Evolutionary conservation across 2,888 invertebrate species (phyloP), one percentile per base, ranked within the genome.

Genomic region (Thecophora atra): DNA sequence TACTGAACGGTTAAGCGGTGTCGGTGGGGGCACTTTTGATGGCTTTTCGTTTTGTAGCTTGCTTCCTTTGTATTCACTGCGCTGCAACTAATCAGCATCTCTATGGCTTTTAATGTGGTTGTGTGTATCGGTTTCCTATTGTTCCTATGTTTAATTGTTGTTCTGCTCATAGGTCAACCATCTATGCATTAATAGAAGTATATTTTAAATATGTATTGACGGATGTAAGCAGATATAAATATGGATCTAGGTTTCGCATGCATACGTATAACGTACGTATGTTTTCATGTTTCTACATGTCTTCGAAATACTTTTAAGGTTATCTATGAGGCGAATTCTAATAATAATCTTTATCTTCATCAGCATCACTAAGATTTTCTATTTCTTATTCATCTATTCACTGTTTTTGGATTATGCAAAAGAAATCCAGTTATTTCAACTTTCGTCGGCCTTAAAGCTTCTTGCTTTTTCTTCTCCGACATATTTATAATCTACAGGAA

Each of bases 401-500:
- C 15, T n/a, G 51, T 51, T 66, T 30, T 52, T 51, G n/a, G 2
- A 11, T 42, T 17, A 60, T 30, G n/a, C 15, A 42, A 42, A 26
- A 63, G n/a, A 28, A 52, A 30, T 26, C 28, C 66, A 66, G 66
- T 66, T 65, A 54, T 26, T 30, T 66, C 52, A 66, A 66, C 66
- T 66, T n/a, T 66, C 26, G 52, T 19, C 28, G 21, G 19, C 30
- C 66, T 66, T 52, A 30, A 51, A 42, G 63, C 21, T 42, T 54
- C 5, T 13, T 47, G 8, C 21, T 19, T 21, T 44, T 17, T 65
- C 24, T 28, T 24, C 8, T 15, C 47, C 13, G 17, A 13, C 21
- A 44, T 51, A 13, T 26, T 7, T 51, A 8, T 26, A 26, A 21
- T 19, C 13, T 56, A 24, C 11, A 15, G 51, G 51, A 2, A n/a